A percentile compares a stretch with the other conserved stretches of the same genome.
Conservation (phyloP, 2,888 invertebrate species). For the Peribatodes rhomboidaria region DNA sequence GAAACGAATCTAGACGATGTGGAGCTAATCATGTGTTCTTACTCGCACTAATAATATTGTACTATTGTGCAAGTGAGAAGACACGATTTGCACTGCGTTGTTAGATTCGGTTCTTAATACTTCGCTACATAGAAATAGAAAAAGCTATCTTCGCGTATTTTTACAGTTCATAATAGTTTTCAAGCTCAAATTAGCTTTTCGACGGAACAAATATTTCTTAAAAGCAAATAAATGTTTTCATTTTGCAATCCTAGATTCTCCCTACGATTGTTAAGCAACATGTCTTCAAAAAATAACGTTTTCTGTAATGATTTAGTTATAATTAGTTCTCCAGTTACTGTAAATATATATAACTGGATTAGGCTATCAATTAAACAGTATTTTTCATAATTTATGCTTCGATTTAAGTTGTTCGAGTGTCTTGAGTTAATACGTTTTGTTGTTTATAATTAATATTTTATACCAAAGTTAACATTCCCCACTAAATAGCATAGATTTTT, state of each 20-base stretch:
- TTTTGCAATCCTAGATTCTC: neutral
- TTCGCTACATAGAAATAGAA: too few relatives aligned
- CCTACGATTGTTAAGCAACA: neutral
- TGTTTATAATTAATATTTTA: slow-evolving; percentile 86
- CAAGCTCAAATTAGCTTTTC: slow-evolving; percentile 5
- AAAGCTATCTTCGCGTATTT: neutral
- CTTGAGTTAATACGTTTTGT: slow-evolving; percentile 83
- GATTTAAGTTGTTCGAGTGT: slow-evolving; percentile 81
- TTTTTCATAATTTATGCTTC: slow-evolving; percentile 84
- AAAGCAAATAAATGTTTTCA: neutral
- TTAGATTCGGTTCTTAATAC: too few relatives aligned
- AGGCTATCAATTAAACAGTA: slow-evolving; percentile 82
- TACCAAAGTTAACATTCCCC: slow-evolving; percentile 93
- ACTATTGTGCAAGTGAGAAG: too few relatives aligned
- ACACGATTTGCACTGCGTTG: too few relatives aligned
- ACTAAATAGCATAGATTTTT: slow-evolving; percentile 82
- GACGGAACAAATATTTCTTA: slow-evolving; percentile 4
- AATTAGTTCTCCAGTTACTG: slow-evolving; percentile 76
- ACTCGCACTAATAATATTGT: too few relatives aligned
- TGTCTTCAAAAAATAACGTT: slow-evolving; percentile 46
- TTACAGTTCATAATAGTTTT: slow-evolving; percentile 1
- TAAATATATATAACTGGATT: slow-evolving; percentile 80
- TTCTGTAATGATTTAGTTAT: slow-evolving; percentile 47
- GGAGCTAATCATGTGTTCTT: too few relatives aligned
- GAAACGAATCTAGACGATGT: too few relatives aligned